phyloP scores from a whole-genome alignment of 2,113 vertebrate genomes.

The Gorsachius goisagi region DNA sequence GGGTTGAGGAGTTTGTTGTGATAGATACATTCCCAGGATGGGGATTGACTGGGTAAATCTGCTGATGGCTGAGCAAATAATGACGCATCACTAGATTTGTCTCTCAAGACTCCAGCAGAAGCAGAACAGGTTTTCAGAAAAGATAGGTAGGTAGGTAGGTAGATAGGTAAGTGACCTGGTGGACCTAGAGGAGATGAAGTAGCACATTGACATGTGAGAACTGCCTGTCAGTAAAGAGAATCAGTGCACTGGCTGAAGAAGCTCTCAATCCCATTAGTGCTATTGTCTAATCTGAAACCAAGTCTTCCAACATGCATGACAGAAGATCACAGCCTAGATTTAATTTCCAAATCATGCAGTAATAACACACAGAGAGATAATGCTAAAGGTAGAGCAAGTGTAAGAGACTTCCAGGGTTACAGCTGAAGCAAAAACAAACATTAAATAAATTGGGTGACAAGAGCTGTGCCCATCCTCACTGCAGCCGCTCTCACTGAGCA shows the following conservation, averaged over 20 bases:
- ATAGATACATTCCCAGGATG: background rate
- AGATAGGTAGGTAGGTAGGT: fast-evolving
- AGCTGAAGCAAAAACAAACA: conserved; percentile 23
- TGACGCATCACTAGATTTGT: background rate
- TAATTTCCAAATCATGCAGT: background rate
- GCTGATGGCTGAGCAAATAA: background rate
- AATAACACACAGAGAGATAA: background rate
- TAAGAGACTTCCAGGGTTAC: background rate
- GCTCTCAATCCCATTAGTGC: background rate
- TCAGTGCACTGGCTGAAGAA: background rate
- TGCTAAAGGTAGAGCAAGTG: background rate
- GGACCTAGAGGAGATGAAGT: background rate
- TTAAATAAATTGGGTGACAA: conserved; percentile 26
- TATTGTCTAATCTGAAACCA: background rate
- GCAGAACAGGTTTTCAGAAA: background rate
- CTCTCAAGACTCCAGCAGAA: background rate
- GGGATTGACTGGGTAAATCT: background rate
- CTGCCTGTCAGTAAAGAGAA: background rate
- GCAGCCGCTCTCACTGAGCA: background rate
- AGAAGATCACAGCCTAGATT: background rate
- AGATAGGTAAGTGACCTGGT: background rate
- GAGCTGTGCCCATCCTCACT: background rate
- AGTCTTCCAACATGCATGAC: background rate
- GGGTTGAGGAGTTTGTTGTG: background rate
- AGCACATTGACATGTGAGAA: background rate